A percentile compares a stretch with the other conserved stretches of the same genome.
Evolutionary conservation across 2,888 invertebrate species (phyloP).

Genomic region (Nasonia oneida): DNA sequence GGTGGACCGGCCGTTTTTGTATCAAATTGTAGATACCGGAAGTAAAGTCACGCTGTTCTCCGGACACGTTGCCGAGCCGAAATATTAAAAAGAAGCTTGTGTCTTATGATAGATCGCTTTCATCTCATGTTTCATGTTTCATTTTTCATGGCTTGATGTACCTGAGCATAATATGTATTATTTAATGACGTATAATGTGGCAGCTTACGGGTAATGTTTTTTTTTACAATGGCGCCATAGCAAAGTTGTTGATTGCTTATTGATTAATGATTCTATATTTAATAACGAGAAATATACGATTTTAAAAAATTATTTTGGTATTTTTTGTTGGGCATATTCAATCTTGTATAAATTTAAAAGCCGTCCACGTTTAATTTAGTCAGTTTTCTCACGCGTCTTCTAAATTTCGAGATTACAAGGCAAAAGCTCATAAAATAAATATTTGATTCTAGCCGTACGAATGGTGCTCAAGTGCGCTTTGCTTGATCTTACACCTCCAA

Average conservation of each 20-base stretch:
- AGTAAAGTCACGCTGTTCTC: conserved; percentile 57
- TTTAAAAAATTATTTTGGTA: too few relatives aligned
- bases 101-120: neutral
- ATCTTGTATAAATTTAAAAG: too few relatives aligned
- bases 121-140: neutral
- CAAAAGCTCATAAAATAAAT: neutral
- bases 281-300: too few relatives aligned
- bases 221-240: too few relatives aligned
- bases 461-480: neutral
- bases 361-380: too few relatives aligned
- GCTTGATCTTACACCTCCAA: neutral
- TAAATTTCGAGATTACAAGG: too few relatives aligned
- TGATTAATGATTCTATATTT: too few relatives aligned
- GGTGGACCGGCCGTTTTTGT: conserved; percentile 73
- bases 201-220: neutral
- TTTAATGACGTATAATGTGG: neutral
- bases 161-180: neutral
- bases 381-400: too few relatives aligned
- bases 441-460: neutral
- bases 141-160: neutral
- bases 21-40: conserved; percentile 64
- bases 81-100: neutral
- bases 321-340: too few relatives aligned
- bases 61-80: conserved; percentile 53
- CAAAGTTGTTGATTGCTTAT: too few relatives aligned